Evolutionary conservation across 2,888 invertebrate species (phyloP), one percentile per base, ranked within the genome.

Genomic region (Linnaemya tessellans): DNA sequence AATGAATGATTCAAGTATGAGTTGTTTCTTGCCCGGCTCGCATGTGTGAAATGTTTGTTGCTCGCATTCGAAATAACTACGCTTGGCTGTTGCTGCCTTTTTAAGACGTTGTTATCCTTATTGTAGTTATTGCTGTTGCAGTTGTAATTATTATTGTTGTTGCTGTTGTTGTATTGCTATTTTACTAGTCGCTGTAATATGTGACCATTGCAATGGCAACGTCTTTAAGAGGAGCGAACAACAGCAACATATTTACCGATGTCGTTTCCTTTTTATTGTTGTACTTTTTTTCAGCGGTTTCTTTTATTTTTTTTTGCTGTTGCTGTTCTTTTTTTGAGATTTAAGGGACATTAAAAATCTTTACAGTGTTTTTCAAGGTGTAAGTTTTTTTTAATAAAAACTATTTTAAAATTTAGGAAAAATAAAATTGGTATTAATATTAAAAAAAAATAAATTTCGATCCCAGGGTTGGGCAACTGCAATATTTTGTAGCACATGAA

Each of bases 151-250:
- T 3, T 35, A n/a, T 38, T 56, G 1, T 41, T 7, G 9, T 51
- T 49, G 13, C 49, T 30, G 46, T 18, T 35, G 11, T 38, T 56
- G 3, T 11, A 10, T 20, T 67, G 22, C 35, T 30, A 46, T 41
- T 56, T 10, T 64, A 46, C 35, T 71, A 46, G 79, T 65, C 65
- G 64, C 67, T 64, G 65, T 74, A 67, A 75, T 62, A 77, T 82
- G 73, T 84, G 75, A 82, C 77, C 84, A 80, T 75, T 83, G 68
- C 83, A 74, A 60, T 84, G 75, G 68, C 74, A 84, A 80, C 77
- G 15, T 86, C 58, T 80, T 83, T 56, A 83, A 86, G 80, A 82
- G 62, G 68, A 78, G 78, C 56, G 54, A 71, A 80, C 54, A 73
- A 65, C 71, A 54, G 84, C 75, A 62, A 78, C 78, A 78, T 84